A percentile compares a stretch with the other conserved stretches of the same genome.
Evolutionary conservation across 2,797 vertebrate species (phyloP).

Genomic region (Loris lydekkerianus): DNA sequence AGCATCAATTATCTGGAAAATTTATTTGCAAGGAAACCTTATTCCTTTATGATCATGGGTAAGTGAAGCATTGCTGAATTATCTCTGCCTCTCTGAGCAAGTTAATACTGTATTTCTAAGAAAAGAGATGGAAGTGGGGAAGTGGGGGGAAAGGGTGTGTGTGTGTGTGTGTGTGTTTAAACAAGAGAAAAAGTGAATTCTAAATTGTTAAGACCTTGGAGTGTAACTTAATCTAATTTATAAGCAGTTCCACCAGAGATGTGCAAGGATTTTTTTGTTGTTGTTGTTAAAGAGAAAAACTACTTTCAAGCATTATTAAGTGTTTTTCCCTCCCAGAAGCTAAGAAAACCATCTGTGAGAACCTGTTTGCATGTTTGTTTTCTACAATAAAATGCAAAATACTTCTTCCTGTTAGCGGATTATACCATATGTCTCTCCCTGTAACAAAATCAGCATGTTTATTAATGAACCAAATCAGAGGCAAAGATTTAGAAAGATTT

Average conservation of each 20-base stretch:
- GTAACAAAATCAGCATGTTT: conserved; percentile 97
- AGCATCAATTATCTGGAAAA: conserved; percentile 63
- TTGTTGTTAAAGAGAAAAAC: conserved; percentile 83
- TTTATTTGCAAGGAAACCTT: conserved; percentile 9
- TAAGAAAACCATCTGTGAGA: conserved; percentile 97
- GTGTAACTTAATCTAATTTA: conserved; percentile 86
- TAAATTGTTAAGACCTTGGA: conserved; percentile 72
- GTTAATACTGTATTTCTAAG: conserved; percentile 59
- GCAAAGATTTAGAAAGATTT: conserved; percentile 90
- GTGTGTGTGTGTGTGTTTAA: background rate
- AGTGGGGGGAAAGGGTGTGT: background rate
- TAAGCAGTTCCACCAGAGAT: conserved; percentile 78
- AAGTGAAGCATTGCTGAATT: conserved; percentile 41
- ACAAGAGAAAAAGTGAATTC: conserved; percentile 70
- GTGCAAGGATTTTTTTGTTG: conserved; percentile 62
- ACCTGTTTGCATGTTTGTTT: conserved; percentile 99
- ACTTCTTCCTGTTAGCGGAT: conserved; percentile 97
- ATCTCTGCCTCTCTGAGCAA: conserved; percentile 61
- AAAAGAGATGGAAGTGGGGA: background rate
- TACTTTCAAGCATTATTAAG: conserved; percentile 91
- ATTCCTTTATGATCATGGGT: background rate
- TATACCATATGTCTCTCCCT: conserved; percentile 98
- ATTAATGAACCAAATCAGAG: conserved; percentile 99
- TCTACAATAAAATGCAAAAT: conserved; percentile 99
- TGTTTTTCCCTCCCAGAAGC: conserved; percentile 92